Conservation (phyloP, 2,113 vertebrate genomes). For the Forbesichthys agassizii region DNA sequence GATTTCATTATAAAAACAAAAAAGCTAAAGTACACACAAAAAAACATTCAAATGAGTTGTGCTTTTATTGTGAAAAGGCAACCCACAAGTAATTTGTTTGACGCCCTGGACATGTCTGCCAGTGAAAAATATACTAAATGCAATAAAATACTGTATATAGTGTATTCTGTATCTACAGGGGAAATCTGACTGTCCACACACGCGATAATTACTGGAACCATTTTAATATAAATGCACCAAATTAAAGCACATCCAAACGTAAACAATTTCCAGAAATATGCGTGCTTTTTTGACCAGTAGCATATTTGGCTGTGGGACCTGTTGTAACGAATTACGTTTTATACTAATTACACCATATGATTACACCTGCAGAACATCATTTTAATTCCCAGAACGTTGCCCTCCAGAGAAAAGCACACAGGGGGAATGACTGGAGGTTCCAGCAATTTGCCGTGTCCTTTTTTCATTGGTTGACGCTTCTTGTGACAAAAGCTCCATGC, state of each 20-base stretch:
- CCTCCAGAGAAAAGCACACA: no score
- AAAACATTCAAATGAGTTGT: neutral
- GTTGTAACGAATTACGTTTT: neutral
- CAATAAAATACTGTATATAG: no score
- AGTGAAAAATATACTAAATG: no score
- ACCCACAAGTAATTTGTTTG: neutral
- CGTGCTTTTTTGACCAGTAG: no score
- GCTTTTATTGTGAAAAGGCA: neutral
- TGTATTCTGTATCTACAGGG: no score
- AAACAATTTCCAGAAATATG: no score
- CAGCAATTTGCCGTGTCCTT: constrained; percentile 38
- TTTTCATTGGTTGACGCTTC: constrained; percentile 43
- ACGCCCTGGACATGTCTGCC: neutral
- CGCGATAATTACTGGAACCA: no score
- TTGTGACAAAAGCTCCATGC: neutral
- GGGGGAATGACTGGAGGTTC: no score
- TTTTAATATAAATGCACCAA: no score
- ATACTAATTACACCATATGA: neutral
- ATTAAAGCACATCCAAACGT: no score
- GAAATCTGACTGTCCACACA: no score
- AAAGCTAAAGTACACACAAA: neutral
- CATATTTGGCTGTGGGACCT: neutral
- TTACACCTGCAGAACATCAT: neutral
- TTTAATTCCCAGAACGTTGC: no score
- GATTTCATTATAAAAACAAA: neutral